phyloP scores from a whole-genome alignment of 2,888 invertebrate species.

The Caprella mutica region DNA sequence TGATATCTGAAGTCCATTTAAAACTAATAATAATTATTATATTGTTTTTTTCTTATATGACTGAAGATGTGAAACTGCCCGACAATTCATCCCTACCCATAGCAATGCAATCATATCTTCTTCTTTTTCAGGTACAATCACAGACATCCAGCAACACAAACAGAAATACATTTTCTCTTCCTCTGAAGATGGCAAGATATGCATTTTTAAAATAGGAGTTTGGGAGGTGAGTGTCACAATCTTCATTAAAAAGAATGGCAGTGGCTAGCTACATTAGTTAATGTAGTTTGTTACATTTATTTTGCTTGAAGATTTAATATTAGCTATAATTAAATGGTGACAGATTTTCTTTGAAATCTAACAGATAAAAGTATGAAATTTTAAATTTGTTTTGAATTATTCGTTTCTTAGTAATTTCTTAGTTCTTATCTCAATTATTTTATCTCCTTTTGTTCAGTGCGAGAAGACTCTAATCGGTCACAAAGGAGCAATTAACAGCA shows the following conservation, averaged over 20 bases:
- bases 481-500: slow-evolving; percentile 54
- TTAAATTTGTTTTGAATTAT: not conserved
- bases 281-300: too few relatives aligned
- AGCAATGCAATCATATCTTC: not conserved
- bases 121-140: slow-evolving; percentile 53
- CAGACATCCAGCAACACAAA: slow-evolving; percentile 60
- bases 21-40: too few relatives aligned
- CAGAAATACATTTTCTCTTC: slow-evolving; percentile 65
- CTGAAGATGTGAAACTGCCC: too few relatives aligned
- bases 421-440: slow-evolving; percentile 70
- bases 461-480: slow-evolving; percentile 66
- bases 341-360: not conserved
- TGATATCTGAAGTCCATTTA: too few relatives aligned
- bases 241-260: not conserved
- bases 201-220: slow-evolving; percentile 65
- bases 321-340: not conserved
- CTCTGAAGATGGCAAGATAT: slow-evolving; percentile 72
- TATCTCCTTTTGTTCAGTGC: slow-evolving; percentile 52
- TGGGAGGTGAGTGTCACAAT: slow-evolving; percentile 47
- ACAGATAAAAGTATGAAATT: not conserved
- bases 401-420: not conserved
- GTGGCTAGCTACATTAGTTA: too few relatives aligned
- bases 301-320: too few relatives aligned
- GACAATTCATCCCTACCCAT: too few relatives aligned
- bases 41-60: too few relatives aligned